Base-by-base conservation (phyloP, 2,888 invertebrate species). In the Perdita meconis region DNA sequence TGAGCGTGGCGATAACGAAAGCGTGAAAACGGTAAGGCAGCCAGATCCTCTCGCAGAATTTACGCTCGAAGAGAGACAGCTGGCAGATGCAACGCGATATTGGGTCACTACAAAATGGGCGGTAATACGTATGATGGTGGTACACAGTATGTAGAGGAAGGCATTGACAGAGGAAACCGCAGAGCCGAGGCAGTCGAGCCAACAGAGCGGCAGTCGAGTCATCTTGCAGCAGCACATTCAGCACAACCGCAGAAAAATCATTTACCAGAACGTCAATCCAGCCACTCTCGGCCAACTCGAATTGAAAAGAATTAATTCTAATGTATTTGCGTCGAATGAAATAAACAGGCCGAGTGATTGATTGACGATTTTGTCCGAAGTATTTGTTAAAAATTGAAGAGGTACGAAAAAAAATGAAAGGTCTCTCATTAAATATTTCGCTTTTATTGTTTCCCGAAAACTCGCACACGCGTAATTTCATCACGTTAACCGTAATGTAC, bases 111-210 rank as follows among this genome's bases (percentile, higher is more conserved):
- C 80, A 76, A 88, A 83, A 79, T 84, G 78, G 80, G 73, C 64
- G 68, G 81, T 63, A 53, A 68, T 68, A 73, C 69, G 68, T 68
- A 73, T 67, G 70, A 67, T 70, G 72, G 81, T 60, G 61, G 76
- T 75, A 72, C 77, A 53, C 55, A 53, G 34, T 78, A 61, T 60
- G 66, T 61, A 76, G 77, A 66, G 80, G 81, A 83, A 81, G 83
- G 87, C 87, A 89, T 89, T 89, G 90, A 89, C 88, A 86, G 85
- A 67, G 82, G 68, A 84, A 86, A 88, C 88, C 89, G 85, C 89
- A 89, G 86, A 85, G 82, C 84, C 72, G 70, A 78, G 63, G 65
- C 81, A 71, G 66, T 51, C 50, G 65, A 67, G 79, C 66, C 68
- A 82, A 83, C 80, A 68, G 55, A 78, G n/a, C 66, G 59, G 57